Base-by-base conservation (phyloP, 2,113 vertebrate species). In the Pristiophorus japonicus region DNA sequence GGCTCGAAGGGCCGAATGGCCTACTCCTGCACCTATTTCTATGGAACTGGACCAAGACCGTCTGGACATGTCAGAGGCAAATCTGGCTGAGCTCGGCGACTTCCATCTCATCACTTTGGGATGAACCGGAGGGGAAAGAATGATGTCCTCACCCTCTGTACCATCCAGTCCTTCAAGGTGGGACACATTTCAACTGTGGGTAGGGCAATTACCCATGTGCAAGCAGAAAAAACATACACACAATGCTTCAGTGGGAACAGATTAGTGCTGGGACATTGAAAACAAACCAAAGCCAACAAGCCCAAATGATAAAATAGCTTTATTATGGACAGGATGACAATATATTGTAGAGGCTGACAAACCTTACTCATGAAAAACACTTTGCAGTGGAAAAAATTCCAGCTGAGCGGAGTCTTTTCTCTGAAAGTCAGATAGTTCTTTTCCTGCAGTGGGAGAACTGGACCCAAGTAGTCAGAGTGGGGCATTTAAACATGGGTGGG, bases 251-350 rank as follows among this genome's bases (percentile, higher is more conserved):
- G n/a, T 14, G 55, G 85, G 85, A 51, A 88, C 47, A 88, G 10
- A 55, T 27, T 88, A 55, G 27, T 88, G 10, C n/a, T 38, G 34
- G 63, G 88, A 63, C 4, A 62, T 92, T 18, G 59, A 22, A 63
- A 92, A 92, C 88, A 92, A 92, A 92, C 34, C 55, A 92, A 38
- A 20, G 38, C 34, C 18, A 63, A 91, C 59, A 62, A 38, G 88
- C 59, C 78, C 14, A 92, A 92, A 92, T 63, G 88, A 92, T 92
- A 92, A 92, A 92, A 92, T 92, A 92, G 59, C 88, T 92, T 92
- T 92, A 92, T 92, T 92, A 92, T 63, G 88, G 88, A 92, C 88
- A 92, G 34, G 88, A 65, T 92, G 88, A 92, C 59, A 92, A 92
- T 63, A 81, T 81, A 92, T 92, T 63, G 88, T 38, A 92, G 88